phyloP scores from a whole-genome alignment of 1,140 invertebrate species.

The Triops cancriformis region DNA sequence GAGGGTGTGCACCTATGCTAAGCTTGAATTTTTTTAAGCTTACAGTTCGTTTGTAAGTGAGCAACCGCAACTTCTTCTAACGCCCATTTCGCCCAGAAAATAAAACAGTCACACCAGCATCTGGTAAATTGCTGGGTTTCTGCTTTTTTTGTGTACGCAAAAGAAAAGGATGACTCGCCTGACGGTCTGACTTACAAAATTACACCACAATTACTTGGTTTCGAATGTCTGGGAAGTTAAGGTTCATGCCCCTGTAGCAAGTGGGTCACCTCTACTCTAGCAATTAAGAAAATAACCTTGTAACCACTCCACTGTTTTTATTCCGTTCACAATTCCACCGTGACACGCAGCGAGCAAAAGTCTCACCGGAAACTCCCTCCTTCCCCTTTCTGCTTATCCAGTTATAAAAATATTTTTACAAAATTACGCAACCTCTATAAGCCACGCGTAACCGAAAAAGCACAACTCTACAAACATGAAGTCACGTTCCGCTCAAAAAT shows the following conservation, averaged over 20 bases:
- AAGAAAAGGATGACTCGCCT: not conserved
- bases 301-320: not conserved
- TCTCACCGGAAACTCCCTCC: not conserved
- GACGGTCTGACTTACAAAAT: not conserved
- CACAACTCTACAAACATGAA: no score
- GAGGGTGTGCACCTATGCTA: not conserved
- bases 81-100: not conserved
- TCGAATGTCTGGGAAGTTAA: not conserved
- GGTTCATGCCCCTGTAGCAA: not conserved
- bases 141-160: not conserved
- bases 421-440: no score
- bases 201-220: not conserved
- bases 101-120: not conserved
- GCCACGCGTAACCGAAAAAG: no score
- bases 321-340: not conserved
- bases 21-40: not conserved
- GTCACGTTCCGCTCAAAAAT: no score
- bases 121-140: not conserved
- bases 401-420: no score
- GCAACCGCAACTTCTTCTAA: not conserved
- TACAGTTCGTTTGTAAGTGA: not conserved
- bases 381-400: not conserved
- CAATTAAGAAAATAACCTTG: not conserved
- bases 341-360: not conserved
- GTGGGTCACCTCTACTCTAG: not conserved